Percentiles rank a stretch among this genome's conserved stretches.
Conservation (phyloP, 2,888 invertebrate species). For the Drosophila maculinotata region DNA sequence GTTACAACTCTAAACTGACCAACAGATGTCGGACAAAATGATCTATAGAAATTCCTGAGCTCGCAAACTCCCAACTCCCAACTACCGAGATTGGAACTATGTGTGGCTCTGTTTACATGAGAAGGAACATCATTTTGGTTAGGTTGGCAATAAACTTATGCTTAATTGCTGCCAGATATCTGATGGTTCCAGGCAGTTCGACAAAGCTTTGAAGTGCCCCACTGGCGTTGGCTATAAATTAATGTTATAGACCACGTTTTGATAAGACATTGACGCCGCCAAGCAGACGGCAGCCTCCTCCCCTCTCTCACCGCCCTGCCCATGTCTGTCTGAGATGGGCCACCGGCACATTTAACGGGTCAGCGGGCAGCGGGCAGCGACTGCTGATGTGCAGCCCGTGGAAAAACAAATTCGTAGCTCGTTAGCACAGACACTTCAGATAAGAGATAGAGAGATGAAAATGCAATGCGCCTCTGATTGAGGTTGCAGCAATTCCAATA, state of each 20-base stretch:
- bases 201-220: constrained; percentile 61
- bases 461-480: constrained; percentile 42
- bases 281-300: constrained; percentile 42
- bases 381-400: constrained; percentile 60
- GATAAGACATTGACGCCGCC: constrained; percentile 77
- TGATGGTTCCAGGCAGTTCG: constrained; percentile 49
- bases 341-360: constrained; percentile 79
- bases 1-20: constrained; percentile 52
- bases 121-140: constrained; percentile 48
- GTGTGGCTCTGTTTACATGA: constrained; percentile 59
- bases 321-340: constrained; percentile 33
- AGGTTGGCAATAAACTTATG: constrained; percentile 57
- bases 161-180: constrained; percentile 69
- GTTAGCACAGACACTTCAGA: constrained; percentile 75
- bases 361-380: constrained; percentile 54
- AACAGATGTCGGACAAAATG: constrained; percentile 58
- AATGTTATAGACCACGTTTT: constrained; percentile 78
- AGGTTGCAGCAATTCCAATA: constrained; percentile 53
- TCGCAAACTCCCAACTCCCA: constrained; percentile 27
- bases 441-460: constrained; percentile 50
- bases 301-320: not conserved
- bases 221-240: constrained; percentile 68
- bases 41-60: constrained; percentile 66
- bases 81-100: constrained; percentile 18
- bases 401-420: constrained; percentile 73